phyloP scores from a whole-genome alignment of 2,888 invertebrate genomes.

The Anorthoa munda region DNA sequence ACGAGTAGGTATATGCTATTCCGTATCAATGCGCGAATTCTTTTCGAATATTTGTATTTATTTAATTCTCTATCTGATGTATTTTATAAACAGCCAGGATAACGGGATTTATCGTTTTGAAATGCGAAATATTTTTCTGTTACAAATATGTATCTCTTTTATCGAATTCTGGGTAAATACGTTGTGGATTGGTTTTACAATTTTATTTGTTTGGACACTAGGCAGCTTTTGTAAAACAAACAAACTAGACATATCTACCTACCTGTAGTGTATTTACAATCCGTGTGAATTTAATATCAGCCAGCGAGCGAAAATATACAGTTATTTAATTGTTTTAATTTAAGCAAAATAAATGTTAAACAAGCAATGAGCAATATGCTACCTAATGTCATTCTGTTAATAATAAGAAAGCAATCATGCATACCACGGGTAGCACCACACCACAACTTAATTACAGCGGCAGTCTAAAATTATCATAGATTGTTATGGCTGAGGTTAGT shows the following conservation, averaged over 20 bases:
- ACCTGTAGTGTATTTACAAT: background rate
- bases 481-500: too few relatives aligned
- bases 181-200: background rate
- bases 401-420: too few relatives aligned
- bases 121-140: conserved; percentile 8
- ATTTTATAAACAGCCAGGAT: background rate
- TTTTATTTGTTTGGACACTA: background rate
- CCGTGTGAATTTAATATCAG: background rate
- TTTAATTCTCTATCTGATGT: background rate
- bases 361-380: too few relatives aligned
- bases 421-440: too few relatives aligned
- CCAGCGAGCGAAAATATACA: background rate
- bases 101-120: conserved; percentile 1
- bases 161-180: background rate
- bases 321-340: too few relatives aligned
- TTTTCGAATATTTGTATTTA: conserved; percentile 23
- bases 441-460: too few relatives aligned
- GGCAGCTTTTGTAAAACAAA: background rate
- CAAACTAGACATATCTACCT: background rate
- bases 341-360: too few relatives aligned
- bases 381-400: too few relatives aligned
- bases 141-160: background rate
- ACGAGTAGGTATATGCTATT: too few relatives aligned
- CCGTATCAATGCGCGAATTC: conserved; percentile 6
- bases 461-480: too few relatives aligned